These are phyloP conservation scores for Cariama cristata DNA, from an alignment of 2,113 vertebrate species.

Conservation along the genomic window DNA sequence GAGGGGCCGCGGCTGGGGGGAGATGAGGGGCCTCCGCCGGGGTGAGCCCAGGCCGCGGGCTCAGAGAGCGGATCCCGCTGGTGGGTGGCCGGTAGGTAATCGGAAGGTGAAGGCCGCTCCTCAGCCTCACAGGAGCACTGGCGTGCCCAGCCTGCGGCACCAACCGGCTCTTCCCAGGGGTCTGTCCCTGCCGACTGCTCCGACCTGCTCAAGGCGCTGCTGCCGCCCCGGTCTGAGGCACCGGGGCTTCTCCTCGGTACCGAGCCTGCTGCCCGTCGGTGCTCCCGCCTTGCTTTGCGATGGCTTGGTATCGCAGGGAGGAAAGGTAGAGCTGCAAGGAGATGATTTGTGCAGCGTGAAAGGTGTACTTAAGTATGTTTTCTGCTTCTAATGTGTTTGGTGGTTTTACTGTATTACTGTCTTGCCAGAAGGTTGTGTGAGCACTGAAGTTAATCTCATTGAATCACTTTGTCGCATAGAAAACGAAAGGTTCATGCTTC, in stretches of 20 bases:
- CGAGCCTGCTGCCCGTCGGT: background rate
- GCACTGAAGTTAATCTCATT: background rate
- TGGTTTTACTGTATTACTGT: background rate
- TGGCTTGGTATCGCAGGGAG: background rate
- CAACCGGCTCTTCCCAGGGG: too few relatives aligned
- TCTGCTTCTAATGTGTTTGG: too few relatives aligned
- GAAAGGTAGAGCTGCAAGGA: background rate
- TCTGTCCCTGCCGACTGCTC: background rate
- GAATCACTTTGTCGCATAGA: background rate
- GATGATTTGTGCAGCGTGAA: background rate
- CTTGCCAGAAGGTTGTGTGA: background rate
- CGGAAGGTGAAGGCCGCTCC: background rate
- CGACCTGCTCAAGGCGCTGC: background rate
- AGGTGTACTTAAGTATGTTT: fast-evolving
- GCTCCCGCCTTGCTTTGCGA: background rate
- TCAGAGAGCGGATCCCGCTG: background rate
- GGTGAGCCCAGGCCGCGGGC: too few relatives aligned
- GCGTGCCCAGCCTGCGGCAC: background rate
- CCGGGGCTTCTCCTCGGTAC: background rate
- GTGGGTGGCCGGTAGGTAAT: background rate
- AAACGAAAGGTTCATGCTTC: background rate
- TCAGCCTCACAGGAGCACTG: background rate
- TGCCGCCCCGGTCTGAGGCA: background rate
- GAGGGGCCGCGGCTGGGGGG: too few relatives aligned
- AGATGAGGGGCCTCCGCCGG: too few relatives aligned